Base-by-base conservation (phyloP, 1,140 invertebrate genomes). In the Artemia franciscana region DNA sequence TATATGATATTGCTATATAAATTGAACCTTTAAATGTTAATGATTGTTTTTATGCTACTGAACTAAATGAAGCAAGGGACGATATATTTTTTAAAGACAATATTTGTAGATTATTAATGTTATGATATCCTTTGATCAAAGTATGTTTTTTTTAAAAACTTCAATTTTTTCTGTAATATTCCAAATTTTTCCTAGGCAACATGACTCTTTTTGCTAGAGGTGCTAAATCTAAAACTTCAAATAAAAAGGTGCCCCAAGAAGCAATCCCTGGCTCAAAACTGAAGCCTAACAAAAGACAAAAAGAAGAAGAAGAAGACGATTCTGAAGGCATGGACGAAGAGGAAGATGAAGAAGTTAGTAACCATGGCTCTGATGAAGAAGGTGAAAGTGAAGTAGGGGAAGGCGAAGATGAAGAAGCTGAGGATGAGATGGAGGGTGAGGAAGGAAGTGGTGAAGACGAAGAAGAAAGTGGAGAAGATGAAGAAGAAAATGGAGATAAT, bases 161-260 rank as follows among this genome's bases (percentile, higher is more conserved):
- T n/a, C n/a, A n/a, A n/a, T n/a, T n/a, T n/a, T n/a, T n/a, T n/a
- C n/a, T n/a, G n/a, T n/a, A n/a, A n/a, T n/a, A n/a, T n/a, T n/a
- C n/a, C 21, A 15, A 18, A 51, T 51, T 51, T 18, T 51, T 12
- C 21, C 21, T 15, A 12, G 21, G 39, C 39, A 67, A 67, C 64
- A 86, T 86, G 84, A 84, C 83, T 21, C 74, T 84, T 66, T 85
- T 81, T 76, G 80, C 84, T 59, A 73, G 84, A 72, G 78, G 82
- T 0, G 81, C 79, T 69, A 83, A 83, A 23, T 84, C 83, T 0
- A 85, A 85, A 73, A 73, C 82, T 1, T 84, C 82, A 7, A 85
- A 85, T 68, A 78, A 82, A 69, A 78, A 76, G 67, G 64, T 79
- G 24, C 79, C 81, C 1, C 79, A 84, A 72, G 78, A 82, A 62